A percentile compares a stretch with the other conserved stretches of the same genome.
phyloP scores from a whole-genome alignment of 2,797 vertebrate species.

The Potorous gilbertii region DNA sequence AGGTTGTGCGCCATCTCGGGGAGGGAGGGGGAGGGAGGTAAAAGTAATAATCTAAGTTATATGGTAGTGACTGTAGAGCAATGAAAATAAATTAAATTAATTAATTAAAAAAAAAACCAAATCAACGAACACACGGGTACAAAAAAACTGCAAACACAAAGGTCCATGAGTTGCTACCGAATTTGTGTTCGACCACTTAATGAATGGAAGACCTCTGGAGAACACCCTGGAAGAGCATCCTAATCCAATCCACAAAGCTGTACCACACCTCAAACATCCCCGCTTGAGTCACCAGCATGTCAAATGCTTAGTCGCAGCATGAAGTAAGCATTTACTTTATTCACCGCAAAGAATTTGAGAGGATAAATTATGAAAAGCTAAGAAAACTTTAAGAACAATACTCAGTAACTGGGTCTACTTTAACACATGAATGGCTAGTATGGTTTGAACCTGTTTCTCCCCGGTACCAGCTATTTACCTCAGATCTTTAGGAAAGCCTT shows the following conservation, averaged over 20 bases:
- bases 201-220: not conserved
- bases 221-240: not conserved
- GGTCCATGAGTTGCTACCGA: not conserved
- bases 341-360: constrained; percentile 20
- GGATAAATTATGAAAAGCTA: not conserved
- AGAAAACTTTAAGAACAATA: not conserved
- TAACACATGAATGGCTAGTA: not conserved
- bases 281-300: not conserved
- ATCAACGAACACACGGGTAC: too few relatives aligned
- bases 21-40: too few relatives aligned
- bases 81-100: too few relatives aligned
- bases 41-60: too few relatives aligned
- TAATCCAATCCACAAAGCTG: not conserved
- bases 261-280: not conserved
- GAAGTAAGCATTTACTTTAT: constrained; percentile 11
- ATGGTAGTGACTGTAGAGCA: too few relatives aligned
- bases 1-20: too few relatives aligned
- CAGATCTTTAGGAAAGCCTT: not conserved
- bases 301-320: not conserved
- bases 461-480: not conserved
- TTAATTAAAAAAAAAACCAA: too few relatives aligned
- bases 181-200: not conserved
- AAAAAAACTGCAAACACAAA: constrained; percentile 12
- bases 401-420: not conserved
- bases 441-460: not conserved